A percentile compares a stretch with the other conserved stretches of the same genome.
phyloP scores from a whole-genome alignment of 2,888 invertebrate genomes.

The Apeira syringaria region DNA sequence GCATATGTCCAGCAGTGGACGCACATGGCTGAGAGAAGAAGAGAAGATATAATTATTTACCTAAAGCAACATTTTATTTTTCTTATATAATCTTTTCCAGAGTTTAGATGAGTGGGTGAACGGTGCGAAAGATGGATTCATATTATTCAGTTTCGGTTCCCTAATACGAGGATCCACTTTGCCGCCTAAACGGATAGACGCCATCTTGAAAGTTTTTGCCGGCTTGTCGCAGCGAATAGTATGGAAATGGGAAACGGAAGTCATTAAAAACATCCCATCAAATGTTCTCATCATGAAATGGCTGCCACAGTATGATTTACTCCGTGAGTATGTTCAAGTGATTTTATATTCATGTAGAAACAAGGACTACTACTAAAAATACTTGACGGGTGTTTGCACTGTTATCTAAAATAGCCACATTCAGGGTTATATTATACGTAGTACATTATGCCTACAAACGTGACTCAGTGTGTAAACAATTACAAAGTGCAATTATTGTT shows the following conservation, averaged over 20 bases:
- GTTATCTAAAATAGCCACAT: no score
- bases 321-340: slow-evolving; percentile 72
- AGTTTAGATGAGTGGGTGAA: slow-evolving; percentile 83
- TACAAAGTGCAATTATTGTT: no score
- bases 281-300: slow-evolving; percentile 85
- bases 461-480: no score
- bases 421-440: no score
- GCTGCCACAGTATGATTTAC: slow-evolving; percentile 87
- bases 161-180: slow-evolving; percentile 86
- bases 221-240: slow-evolving; percentile 85
- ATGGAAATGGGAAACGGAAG: slow-evolving; percentile 89
- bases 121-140: slow-evolving; percentile 83
- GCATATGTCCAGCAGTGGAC: no score
- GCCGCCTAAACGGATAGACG: slow-evolving; percentile 75
- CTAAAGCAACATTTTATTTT: no score
- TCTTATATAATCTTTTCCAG: slow-evolving; percentile 36
- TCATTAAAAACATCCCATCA: slow-evolving; percentile 72
- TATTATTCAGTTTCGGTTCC: slow-evolving; percentile 89
- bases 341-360: not conserved
- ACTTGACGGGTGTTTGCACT: no score
- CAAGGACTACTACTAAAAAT: no score
- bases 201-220: slow-evolving; percentile 83
- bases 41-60: no score
- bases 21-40: no score
- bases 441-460: no score